Evolutionary conservation across 2,113 vertebrate species (phyloP), one percentile per base, ranked within the genome.

Genomic region (Indicator indicator): DNA sequence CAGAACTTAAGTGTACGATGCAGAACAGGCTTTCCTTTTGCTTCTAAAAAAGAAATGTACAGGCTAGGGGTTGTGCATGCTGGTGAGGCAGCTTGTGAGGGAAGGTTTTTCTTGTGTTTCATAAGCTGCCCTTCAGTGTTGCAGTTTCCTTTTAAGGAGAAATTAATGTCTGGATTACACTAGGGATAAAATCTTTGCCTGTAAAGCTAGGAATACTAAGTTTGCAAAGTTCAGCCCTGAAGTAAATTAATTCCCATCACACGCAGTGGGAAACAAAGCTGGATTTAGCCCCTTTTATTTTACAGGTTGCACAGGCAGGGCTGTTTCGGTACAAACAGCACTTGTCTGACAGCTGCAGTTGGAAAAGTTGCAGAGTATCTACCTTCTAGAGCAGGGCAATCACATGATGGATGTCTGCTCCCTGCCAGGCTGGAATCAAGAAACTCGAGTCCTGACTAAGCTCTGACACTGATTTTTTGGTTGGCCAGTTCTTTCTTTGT

Each of bases 401-500:
- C 78, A 72, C 62, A 14, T 62, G 88, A 12, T 54, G 59, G 60
- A 17, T n/a, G 85, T 73, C 40, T 0, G 2, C 63, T 63, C 76
- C 2, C 64, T 88, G 24, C 75, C 33, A 52, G 91, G 84, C 82
- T 70, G 52, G 13, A 75, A 62, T 14, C 79, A 83, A 67, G 78
- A 56, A 83, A 27, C 72, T 83, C 2, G 0, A 50, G 73, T 62
- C 70, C 67, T 76, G 79, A 68, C 82, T 62, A 52, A 85, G 89
- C 68, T 83, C 81, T 82, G 59, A 74, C 68, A 26, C 64, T 50
- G 80, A 56, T 42, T 81, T 86, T 86, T 83, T 92, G 90, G 60
- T 78, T 93, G 87, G 83, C 48, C 64, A 71, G 48, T 52, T 80
- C 69, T 85, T 96, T 65, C 30, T 88, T 60, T 81, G 80, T 71